Conservation (phyloP, 30 jellyfish, hydroid and myxozoan species). For the Aurelia aurita complex sp. Pacific region DNA sequence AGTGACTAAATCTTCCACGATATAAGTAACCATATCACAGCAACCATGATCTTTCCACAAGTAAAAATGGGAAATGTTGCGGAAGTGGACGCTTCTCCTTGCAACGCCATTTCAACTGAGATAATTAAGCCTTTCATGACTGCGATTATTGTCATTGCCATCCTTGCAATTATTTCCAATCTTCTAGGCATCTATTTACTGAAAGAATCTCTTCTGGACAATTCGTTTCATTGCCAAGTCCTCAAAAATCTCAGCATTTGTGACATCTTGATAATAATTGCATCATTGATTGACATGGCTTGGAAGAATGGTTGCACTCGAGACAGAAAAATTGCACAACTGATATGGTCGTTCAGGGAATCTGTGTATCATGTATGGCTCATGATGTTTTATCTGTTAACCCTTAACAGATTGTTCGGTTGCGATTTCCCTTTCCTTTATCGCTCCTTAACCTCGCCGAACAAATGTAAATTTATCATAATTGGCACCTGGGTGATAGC, state of each 20-base stretch:
- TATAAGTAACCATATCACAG: too few species aligned
- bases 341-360: not conserved
- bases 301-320: not conserved
- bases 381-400: conserved; percentile 1
- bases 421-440: not conserved
- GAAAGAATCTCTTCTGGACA: not conserved
- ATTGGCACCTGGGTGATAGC: not conserved
- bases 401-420: conserved; percentile 3
- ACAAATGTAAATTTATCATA: not conserved
- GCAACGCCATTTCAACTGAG: too few species aligned
- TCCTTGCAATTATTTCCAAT: not conserved
- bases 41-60: too few species aligned
- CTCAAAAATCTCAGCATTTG: not conserved
- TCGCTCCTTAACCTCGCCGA: not conserved
- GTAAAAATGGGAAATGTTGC: too few species aligned
- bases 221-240: not conserved
- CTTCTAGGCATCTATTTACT: conserved; percentile 2
- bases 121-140: not conserved
- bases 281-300: not conserved
- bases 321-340: not conserved
- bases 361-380: not conserved
- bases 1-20: too few species aligned
- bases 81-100: too few species aligned
- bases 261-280: not conserved
- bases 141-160: not conserved